Evolutionary conservation across 2,797 vertebrate species (phyloP).

Genomic region (Nannoperca obscura): DNA sequence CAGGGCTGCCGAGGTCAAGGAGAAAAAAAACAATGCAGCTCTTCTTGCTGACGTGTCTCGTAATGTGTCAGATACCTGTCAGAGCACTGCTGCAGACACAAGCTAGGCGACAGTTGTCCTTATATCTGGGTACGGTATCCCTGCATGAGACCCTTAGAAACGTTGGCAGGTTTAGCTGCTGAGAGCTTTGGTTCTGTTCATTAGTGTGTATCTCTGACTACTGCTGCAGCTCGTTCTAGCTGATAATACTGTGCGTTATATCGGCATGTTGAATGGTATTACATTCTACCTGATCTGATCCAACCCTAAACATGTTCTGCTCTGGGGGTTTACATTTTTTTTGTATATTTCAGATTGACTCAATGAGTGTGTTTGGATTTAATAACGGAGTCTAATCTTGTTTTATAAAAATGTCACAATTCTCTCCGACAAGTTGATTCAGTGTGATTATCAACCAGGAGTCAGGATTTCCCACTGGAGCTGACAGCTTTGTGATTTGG

Average conservation of each 20-base stretch:
- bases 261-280: not conserved
- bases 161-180: conserved; percentile 5
- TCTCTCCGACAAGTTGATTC: not conserved
- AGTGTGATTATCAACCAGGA: conserved; percentile 9
- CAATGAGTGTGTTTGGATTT: not conserved
- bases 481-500: conserved; percentile 41
- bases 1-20: conserved; percentile 26
- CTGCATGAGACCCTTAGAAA: not conserved
- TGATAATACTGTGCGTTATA: conserved; percentile 2
- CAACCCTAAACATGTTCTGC: not conserved
- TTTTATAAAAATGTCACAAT: not conserved
- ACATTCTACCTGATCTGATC: no score
- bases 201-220: conserved; percentile 2
- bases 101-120: conserved; percentile 4
- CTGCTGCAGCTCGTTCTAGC: not conserved
- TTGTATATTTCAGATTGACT: not conserved
- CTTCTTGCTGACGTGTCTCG: conserved; percentile 41
- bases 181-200: not conserved
- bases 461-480: conserved; percentile 9
- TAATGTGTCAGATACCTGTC: conserved; percentile 32
- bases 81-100: not conserved
- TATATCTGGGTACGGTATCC: conserved; percentile 15
- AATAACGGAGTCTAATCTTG: conserved; percentile 2
- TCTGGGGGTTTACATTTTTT: not conserved
- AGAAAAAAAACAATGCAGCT: conserved; percentile 2